Evolutionary conservation across 2,888 invertebrate species (phyloP).

Genomic region (Apoderus coryli): DNA sequence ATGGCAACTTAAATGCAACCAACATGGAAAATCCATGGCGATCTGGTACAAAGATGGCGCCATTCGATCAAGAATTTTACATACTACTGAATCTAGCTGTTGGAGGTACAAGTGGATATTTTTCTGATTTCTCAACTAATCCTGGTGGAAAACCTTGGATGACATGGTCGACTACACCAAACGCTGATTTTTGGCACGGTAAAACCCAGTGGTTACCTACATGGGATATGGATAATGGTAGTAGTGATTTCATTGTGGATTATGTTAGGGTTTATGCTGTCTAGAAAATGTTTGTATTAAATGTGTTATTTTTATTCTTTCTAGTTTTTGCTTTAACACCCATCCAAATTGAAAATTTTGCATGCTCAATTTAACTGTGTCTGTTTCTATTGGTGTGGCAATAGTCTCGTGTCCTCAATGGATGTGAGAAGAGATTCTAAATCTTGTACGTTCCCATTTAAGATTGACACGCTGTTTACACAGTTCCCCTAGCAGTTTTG

Average conservation of each 20-base stretch:
- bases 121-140: conserved; percentile 44
- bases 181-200: conserved; percentile 48
- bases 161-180: conserved; percentile 32
- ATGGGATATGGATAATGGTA: conserved; percentile 36
- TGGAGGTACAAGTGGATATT: conserved; percentile 48
- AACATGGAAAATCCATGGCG: conserved; percentile 42
- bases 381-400: no score
- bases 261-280: conserved; percentile 46
- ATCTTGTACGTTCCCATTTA: no score
- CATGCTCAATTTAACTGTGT: no score
- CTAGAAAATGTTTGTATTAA: no score
- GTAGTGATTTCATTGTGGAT: conserved; percentile 49
- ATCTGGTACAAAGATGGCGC: conserved; percentile 40
- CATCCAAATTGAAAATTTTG: no score
- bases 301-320: no score
- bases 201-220: conserved; percentile 41
- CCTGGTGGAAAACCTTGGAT: conserved; percentile 45
- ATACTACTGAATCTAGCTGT: conserved; percentile 38
- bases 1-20: conserved; percentile 39
- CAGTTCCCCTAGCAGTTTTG: no score
- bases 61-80: conserved; percentile 53
- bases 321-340: no score
- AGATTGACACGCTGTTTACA: no score
- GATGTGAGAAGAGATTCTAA: no score
- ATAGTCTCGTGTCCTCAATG: no score